A percentile compares a stretch with the other conserved stretches of the same genome.
Evolutionary conservation across 2,113 vertebrate genomes (phyloP).

Genomic region (Pluvianellus socialis): DNA sequence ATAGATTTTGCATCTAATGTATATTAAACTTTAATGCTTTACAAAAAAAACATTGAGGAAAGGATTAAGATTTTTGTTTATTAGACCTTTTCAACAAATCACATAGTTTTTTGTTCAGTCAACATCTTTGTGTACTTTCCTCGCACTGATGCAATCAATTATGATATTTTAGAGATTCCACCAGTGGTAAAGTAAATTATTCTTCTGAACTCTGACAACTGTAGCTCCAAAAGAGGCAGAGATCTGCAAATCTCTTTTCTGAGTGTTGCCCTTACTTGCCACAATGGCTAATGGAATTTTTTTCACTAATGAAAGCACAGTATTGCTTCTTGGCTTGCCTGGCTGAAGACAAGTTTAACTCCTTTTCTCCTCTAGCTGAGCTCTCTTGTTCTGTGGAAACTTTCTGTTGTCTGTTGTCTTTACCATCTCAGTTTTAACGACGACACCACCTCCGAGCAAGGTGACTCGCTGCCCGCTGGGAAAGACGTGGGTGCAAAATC

Average conservation of each 20-base stretch:
- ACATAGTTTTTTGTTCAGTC: neutral
- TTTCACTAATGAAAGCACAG: neutral
- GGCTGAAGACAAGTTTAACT: neutral
- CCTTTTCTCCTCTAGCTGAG: neutral
- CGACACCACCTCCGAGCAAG: neutral
- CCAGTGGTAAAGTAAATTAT: neutral
- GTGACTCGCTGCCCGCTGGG: neutral
- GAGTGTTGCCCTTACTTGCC: neutral
- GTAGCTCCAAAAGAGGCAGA: neutral
- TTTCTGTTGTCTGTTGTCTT: neutral
- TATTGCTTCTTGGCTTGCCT: neutral
- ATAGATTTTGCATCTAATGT: neutral
- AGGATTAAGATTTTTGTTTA: neutral
- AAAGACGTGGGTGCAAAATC: too few species aligned
- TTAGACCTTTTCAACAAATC: neutral
- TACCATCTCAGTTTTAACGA: rapidly evolving
- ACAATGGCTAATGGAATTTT: neutral
- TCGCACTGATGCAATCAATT: neutral
- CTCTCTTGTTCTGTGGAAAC: rapidly evolving
- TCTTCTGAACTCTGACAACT: neutral
- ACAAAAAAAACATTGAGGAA: neutral
- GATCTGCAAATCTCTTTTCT: neutral
- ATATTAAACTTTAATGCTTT: neutral
- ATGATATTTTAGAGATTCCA: neutral
- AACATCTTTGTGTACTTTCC: neutral